Evolutionary conservation across 2,113 vertebrate species (phyloP), one percentile per base, ranked within the genome.

Genomic region (Cebidichthys violaceus): DNA sequence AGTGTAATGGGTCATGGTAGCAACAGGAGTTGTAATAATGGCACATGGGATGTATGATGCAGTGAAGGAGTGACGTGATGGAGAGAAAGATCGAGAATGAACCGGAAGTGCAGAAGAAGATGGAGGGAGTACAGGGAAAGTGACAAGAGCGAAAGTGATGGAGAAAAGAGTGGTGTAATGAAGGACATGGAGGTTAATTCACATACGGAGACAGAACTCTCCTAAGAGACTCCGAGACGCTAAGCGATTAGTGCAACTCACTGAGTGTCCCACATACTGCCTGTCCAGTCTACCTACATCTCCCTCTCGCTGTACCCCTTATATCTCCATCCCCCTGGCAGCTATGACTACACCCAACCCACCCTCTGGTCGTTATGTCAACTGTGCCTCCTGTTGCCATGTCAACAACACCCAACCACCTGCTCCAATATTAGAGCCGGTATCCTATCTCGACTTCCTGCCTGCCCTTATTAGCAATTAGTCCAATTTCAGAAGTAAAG

Each of bases 121-220:
- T 31, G 71, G 74, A 77, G 31, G 13, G 81, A 65, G 81, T n/a
- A 18, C 31, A 54, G 66, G 81, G 43, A 75, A 79, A 59, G 80
- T 6, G 73, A 68, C 75, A 79, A 64, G 85, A 68, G 57, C 10
- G 59, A 65, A 60, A 82, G 73, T 43, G 41, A 33, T 59, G 68
- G 41, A 73, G 70, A 60, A 79, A 81, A 47, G 47, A 83, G 78
- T 69, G 70, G 68, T 70, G 68, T 81, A 81, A 84, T 86, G 76
- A 89, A 79, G 71, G 78, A 91, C 87, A 86, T 67, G 43, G 78
- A 93, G 90, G 93, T 94, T 94, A 94, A 94, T 89, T 92, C 87
- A 91, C 83, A 90, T 29, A 83, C 79, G 57, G 84, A 88, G 71
- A 82, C 83, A 88, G 80, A 92, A 77, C 82, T 90, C 88, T 92